Evolutionary conservation across 2,113 vertebrate species (phyloP).

Genomic region (Urocitellus parryii): DNA sequence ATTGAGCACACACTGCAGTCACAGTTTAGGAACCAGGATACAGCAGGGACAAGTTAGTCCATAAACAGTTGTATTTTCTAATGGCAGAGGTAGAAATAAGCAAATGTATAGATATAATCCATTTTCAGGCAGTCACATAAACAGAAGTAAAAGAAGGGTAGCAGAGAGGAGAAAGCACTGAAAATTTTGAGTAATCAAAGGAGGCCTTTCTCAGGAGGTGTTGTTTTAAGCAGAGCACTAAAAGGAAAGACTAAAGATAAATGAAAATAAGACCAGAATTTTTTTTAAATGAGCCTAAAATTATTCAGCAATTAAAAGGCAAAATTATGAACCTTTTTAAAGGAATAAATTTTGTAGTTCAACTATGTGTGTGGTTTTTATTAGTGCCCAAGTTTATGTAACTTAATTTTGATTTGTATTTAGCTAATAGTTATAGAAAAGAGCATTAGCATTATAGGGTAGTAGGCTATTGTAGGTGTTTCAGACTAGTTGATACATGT

Average conservation of each 20-base stretch:
- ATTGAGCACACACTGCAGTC: neutral
- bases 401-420: neutral
- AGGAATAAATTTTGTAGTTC: conserved; percentile 24
- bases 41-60: neutral
- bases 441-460: neutral
- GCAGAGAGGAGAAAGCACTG: neutral
- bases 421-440: neutral
- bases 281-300: neutral
- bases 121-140: neutral
- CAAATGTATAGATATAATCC: neutral
- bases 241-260: neutral
- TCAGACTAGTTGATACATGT: neutral
- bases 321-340: conserved; percentile 37
- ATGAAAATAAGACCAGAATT: neutral
- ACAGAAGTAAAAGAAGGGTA: neutral
- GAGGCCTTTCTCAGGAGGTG: neutral
- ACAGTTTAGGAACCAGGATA: neutral
- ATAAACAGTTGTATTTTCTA: neutral
- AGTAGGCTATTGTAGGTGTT: neutral
- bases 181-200: neutral
- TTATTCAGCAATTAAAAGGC: conserved; percentile 10
- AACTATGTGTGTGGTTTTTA: neutral
- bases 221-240: neutral
- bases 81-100: neutral
- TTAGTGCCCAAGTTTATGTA: conserved; percentile 5